A percentile compares a stretch with the other conserved stretches of the same genome.
These are phyloP conservation scores for Pomacea maculata DNA, from an alignment of 1,140 invertebrate species.

Conservation along the genomic window DNA sequence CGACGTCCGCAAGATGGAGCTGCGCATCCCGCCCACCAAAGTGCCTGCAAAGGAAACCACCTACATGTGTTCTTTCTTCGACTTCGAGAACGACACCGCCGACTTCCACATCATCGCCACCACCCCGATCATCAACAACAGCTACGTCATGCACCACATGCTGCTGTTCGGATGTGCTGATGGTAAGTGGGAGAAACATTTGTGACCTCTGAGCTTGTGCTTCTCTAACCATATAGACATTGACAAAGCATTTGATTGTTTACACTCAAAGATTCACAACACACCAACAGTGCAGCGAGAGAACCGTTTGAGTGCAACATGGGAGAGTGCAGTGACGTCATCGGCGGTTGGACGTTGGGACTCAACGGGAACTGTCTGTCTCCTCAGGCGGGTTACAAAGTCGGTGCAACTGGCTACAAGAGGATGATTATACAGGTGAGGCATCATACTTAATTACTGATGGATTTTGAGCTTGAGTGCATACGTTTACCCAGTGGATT, in stretches of 20 bases:
- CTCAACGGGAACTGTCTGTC: conserved; percentile 30
- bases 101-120: conserved; percentile 39
- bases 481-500: no score
- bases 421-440: conserved; percentile 31
- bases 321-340: conserved; percentile 24
- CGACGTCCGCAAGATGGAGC: conserved; percentile 21
- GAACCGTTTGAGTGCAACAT: background rate
- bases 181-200: background rate
- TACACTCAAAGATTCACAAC: background rate
- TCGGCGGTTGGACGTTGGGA: conserved; percentile 36
- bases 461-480: no score
- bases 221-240: no score
- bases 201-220: no score
- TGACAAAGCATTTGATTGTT: no score
- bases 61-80: conserved; percentile 37
- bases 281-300: background rate
- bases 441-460: no score
- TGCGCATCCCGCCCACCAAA: conserved; percentile 23
- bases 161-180: conserved; percentile 27
- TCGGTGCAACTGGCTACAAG: conserved; percentile 35
- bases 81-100: conserved; percentile 23
- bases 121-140: conserved; percentile 29
- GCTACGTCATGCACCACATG: conserved; percentile 34
- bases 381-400: conserved; percentile 33
- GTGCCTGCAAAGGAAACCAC: conserved; percentile 34